These are phyloP conservation scores for Pseudopodoces humilis DNA, from an alignment of 2,113 vertebrate species.

Conservation along the genomic window DNA sequence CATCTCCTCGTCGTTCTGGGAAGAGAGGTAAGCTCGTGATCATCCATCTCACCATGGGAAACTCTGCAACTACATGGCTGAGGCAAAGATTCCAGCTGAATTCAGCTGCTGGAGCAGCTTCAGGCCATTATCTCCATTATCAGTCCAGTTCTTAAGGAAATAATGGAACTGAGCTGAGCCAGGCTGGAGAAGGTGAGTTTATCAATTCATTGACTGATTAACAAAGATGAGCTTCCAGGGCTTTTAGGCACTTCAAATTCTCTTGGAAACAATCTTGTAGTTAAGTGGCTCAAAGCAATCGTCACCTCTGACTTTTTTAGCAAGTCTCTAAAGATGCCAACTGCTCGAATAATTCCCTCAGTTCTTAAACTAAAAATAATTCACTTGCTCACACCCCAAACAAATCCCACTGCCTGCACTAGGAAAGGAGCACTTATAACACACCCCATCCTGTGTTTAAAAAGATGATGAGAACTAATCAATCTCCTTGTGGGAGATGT, in stretches of 20 bases:
- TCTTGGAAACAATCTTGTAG: background rate
- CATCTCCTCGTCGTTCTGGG: conserved; percentile 79
- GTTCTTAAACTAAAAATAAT: background rate
- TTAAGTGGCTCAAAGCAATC: background rate
- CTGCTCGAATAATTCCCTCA: background rate
- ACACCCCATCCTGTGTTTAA: background rate
- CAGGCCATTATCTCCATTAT: background rate
- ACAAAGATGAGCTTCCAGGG: background rate
- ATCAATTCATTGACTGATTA: background rate
- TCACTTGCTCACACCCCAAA: background rate
- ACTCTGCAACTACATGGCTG: background rate
- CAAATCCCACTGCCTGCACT: background rate
- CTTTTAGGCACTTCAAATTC: background rate
- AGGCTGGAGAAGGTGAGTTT: accelerated
- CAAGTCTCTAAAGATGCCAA: background rate
- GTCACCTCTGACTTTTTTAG: background rate
- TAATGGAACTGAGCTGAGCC: accelerated
- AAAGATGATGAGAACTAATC: background rate
- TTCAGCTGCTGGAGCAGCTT: background rate
- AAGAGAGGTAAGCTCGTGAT: background rate
- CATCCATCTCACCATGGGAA: background rate
- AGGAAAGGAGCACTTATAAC: accelerated
- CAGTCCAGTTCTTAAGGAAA: background rate
- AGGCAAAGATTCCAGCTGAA: background rate
- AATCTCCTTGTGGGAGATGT: background rate